Base-by-base conservation (phyloP, 2,888 invertebrate genomes). In the Mesorhabditis spiculigera region DNA sequence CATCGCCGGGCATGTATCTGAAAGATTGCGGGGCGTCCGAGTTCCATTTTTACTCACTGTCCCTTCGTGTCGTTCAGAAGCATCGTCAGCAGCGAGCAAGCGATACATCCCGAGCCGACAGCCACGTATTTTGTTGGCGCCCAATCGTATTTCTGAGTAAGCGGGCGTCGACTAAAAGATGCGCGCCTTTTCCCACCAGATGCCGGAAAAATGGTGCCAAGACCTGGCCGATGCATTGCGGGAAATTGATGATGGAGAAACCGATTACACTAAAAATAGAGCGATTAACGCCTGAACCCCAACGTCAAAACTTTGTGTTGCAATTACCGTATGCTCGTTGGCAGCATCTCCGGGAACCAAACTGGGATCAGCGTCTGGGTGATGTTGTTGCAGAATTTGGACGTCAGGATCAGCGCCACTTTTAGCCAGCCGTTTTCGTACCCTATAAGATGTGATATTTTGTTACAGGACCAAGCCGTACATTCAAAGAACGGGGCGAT, bases 141-240 rank as follows among this genome's bases (percentile, higher is more conserved):
- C 58, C 58, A 50, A n/a, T 10, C 10, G n/a, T 13, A 50, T 13
- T 50, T 10, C 58, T 50, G n/a, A n/a, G n/a, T 50, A 10, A 50
- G 58, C 8, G n/a, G 2, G 8, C 8, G n/a, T 50, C 58, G 58
- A 50, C n/a, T 50, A 50, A 13, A 50, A 50, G n/a, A 50, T 10
- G n/a, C 8, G n/a, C 8, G n/a, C 58, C 8, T 10, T 28, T 28
- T 28, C 70, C 42, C 65, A 73, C 73, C 45, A 68, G 42, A 65
- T 73, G 67, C 42, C 69, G 70, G 43, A 73, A 45, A 61, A 64
- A 72, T 5, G 73, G 73, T 10, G 73, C 71, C n/a, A 68, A 10
- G 10, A 73, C 41, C 43, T 66, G 70, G 41, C 73, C 73, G 16
- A 73, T 8, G 42, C 70, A 65, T 63, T 73, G 73, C 10, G 73